phyloP scores from a whole-genome alignment of 1,140 invertebrate genomes.

The Nomia melanderi region DNA sequence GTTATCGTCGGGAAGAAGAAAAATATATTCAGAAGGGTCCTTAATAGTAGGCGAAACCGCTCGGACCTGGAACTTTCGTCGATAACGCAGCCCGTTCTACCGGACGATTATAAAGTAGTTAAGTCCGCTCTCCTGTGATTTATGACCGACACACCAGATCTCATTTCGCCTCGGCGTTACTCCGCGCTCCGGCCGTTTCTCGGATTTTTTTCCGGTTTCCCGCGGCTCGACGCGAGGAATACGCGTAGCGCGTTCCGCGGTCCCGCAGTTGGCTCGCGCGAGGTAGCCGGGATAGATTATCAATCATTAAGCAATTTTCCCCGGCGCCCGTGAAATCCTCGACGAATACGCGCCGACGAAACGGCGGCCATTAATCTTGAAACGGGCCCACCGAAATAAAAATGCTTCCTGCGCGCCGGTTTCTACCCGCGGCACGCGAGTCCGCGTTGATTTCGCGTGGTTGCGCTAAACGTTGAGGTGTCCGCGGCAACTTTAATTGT shows the following conservation, averaged over 20 bases:
- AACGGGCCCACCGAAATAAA: slow-evolving; percentile 23
- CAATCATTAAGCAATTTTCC: slow-evolving; percentile 46
- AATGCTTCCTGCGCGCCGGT: slow-evolving; percentile 7
- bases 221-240: neutral
- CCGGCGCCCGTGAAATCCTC: slow-evolving; percentile 1
- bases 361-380: slow-evolving; percentile 31
- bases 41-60: slow-evolving; percentile 44
- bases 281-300: slow-evolving; percentile 35
- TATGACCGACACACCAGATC: slow-evolving; percentile 53
- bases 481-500: too few species aligned
- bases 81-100: slow-evolving; percentile 52
- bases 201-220: neutral
- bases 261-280: slow-evolving; percentile 10
- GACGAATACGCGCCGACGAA: slow-evolving; percentile 13
- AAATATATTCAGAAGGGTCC: too few species aligned
- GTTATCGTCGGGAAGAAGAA: too few species aligned
- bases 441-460: neutral
- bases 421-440: neutral
- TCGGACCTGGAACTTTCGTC: slow-evolving; percentile 53
- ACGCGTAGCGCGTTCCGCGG: neutral
- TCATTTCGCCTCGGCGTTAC: slow-evolving; percentile 33
- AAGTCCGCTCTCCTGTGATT: slow-evolving; percentile 57
- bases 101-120: slow-evolving; percentile 62
- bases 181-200: neutral
- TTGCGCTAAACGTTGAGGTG: too few species aligned